Percentiles rank a stretch among this genome's conserved stretches.
Evolutionary conservation across 2,797 vertebrate genomes (phyloP).

Genomic region (Sebastes diploproa): DNA sequence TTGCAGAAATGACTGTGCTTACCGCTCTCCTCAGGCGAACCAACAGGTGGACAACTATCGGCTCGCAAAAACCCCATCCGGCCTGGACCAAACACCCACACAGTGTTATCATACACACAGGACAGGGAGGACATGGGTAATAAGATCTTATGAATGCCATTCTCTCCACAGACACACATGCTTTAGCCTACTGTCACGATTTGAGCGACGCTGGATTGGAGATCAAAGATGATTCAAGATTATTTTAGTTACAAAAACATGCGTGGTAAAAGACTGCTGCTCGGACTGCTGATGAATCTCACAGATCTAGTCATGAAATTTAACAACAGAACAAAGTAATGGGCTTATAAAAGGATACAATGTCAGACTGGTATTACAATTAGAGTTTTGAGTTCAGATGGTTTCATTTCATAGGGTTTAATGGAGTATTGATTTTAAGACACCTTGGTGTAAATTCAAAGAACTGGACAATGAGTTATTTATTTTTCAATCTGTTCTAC

Average conservation of each 20-base stretch:
- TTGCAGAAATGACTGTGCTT: conserved; percentile 42
- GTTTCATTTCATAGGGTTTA: background rate
- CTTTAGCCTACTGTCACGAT: background rate
- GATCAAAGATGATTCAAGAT: conserved; percentile 9
- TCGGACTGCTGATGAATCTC: conserved; percentile 1
- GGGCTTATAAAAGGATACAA: background rate
- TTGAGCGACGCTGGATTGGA: background rate
- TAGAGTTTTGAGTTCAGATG: background rate
- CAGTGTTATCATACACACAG: background rate
- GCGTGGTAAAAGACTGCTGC: background rate
- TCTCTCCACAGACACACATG: background rate
- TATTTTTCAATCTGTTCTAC: background rate
- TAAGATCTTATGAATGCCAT: conserved; percentile 1
- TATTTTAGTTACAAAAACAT: conserved; percentile 16
- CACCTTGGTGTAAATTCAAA: background rate
- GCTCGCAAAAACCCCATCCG: conserved; percentile 43
- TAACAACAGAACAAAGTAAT: conserved; percentile 16
- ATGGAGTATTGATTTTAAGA: too few species aligned
- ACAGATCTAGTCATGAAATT: conserved; percentile 17
- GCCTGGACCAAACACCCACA: conserved; percentile 7
- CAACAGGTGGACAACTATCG: conserved; percentile 61
- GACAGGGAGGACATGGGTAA: conserved; percentile 9
- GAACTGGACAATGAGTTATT: background rate
- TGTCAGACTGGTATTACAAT: conserved; percentile 15
- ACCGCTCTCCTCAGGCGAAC: conserved; percentile 45